These are phyloP conservation scores for Xyliphius kryptos DNA, from an alignment of 2,113 vertebrate species.

Conservation along the genomic window DNA sequence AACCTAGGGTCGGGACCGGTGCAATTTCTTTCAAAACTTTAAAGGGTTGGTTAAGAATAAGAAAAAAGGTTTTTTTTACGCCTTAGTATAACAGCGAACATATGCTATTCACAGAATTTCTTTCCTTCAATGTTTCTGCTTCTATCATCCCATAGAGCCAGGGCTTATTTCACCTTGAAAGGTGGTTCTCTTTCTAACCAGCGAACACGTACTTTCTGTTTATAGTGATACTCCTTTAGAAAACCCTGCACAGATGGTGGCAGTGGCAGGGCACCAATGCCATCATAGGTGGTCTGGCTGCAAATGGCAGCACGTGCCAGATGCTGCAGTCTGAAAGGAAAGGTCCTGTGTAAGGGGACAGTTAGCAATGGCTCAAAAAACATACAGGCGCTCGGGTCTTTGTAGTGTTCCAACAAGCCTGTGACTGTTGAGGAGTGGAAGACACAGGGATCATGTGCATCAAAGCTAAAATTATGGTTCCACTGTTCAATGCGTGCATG, in stretches of 20 bases:
- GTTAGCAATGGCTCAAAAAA: too few species aligned
- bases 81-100: too few species aligned
- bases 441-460: constrained; percentile 96
- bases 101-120: too few species aligned
- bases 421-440: constrained; percentile 98
- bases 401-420: constrained; percentile 95
- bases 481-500: constrained; percentile 97
- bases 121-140: constrained; percentile 28
- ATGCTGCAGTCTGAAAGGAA: constrained; percentile 94
- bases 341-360: constrained; percentile 89
- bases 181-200: constrained; percentile 95
- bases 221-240: constrained; percentile 99
- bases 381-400: too few species aligned
- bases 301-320: constrained; percentile 94
- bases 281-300: constrained; percentile 89
- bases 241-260: constrained; percentile 96
- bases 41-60: too few species aligned
- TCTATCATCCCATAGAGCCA: constrained; percentile 1
- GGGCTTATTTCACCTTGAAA: constrained; percentile 83
- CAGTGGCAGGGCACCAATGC: constrained; percentile 87
- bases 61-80: too few species aligned
- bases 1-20: too few species aligned
- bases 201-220: constrained; percentile 97
- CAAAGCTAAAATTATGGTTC: constrained; percentile 99
- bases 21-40: too few species aligned